These are phyloP conservation scores for Drosophila longiperda DNA, from an alignment of 2,888 invertebrate genomes.

Conservation along the genomic window DNA sequence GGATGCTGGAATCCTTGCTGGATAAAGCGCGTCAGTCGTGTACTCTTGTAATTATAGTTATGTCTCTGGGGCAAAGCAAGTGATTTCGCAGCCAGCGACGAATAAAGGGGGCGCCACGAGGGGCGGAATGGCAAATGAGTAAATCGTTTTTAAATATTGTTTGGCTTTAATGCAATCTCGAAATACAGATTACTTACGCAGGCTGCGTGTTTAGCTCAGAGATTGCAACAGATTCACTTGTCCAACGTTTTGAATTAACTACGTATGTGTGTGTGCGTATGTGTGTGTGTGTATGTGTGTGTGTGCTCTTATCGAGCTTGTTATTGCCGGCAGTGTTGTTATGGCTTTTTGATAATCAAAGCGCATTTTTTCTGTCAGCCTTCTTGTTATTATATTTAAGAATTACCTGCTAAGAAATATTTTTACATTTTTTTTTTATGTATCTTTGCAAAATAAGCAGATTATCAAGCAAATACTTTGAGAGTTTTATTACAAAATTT, in stretches of 20 bases:
- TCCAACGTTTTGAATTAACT: conserved; percentile 41
- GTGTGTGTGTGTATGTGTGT: conserved; percentile 10
- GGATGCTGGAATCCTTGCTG: conserved; percentile 34
- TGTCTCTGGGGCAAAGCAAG: conserved; percentile 74
- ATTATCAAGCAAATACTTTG: neutral
- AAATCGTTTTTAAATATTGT: conserved; percentile 65
- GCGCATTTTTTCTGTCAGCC: conserved; percentile 21
- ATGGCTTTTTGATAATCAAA: conserved; percentile 62
- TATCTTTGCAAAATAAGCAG: neutral
- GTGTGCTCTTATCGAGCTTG: conserved; percentile 43
- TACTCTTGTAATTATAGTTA: conserved; percentile 78
- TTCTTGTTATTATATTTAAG: conserved; percentile 25
- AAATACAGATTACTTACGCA: conserved; percentile 54
- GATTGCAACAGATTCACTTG: conserved; percentile 69
- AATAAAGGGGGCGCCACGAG: neutral
- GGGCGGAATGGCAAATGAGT: conserved; percentile 53
- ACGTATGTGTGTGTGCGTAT: conserved; percentile 12
- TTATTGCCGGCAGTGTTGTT: conserved; percentile 38
- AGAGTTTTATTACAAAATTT: neutral
- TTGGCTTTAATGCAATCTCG: conserved; percentile 66
- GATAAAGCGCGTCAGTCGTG: conserved; percentile 56
- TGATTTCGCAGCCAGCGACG: conserved; percentile 24
- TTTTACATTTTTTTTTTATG: neutral
- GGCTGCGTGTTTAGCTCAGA: conserved; percentile 44
- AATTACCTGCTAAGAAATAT: conserved; percentile 17